Conservation (phyloP, 2,797 vertebrate species). For the Poecilia velifera region DNA sequence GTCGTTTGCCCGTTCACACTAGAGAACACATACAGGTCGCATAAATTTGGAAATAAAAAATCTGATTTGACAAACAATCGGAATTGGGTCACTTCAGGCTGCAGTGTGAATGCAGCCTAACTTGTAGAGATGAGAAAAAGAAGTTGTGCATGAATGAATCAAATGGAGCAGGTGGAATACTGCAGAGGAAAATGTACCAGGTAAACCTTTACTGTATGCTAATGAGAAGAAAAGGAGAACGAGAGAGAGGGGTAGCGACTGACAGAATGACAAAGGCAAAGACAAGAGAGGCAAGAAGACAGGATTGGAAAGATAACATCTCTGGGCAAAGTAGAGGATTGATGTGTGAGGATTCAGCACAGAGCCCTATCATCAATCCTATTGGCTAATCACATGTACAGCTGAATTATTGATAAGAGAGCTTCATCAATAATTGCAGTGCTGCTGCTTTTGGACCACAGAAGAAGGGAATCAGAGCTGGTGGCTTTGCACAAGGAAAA, state of each 20-base stretch:
- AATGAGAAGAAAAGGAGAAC: neutral
- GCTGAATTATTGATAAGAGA: conserved; percentile 80
- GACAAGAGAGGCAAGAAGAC: conserved; percentile 31
- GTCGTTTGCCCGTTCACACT: too few species aligned
- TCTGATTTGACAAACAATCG: too few species aligned
- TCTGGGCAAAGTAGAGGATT: conserved; percentile 51
- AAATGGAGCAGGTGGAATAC: neutral
- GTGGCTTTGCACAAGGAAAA: conserved; percentile 42
- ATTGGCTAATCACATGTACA: conserved; percentile 79
- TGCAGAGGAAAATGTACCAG: neutral
- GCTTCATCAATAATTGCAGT: conserved; percentile 77
- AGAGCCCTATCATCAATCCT: conserved; percentile 68
- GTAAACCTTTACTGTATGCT: conserved; percentile 1
- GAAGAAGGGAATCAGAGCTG: conserved; percentile 37
- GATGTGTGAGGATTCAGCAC: conserved; percentile 65
- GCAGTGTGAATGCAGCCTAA: neutral
- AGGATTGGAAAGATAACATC: conserved; percentile 55
- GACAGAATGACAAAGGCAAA: conserved; percentile 51
- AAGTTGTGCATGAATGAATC: neutral
- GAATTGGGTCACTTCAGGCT: too few species aligned
- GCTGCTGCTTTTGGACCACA: conserved; percentile 55
- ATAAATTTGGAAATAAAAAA: too few species aligned
- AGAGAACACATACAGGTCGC: too few species aligned
- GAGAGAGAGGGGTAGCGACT: conserved; percentile 18
- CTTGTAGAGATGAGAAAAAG: neutral